Percentiles rank a stretch among this genome's conserved stretches.
phyloP scores from a whole-genome alignment of 2,888 invertebrate genomes.

The Anticlea derivata region DNA sequence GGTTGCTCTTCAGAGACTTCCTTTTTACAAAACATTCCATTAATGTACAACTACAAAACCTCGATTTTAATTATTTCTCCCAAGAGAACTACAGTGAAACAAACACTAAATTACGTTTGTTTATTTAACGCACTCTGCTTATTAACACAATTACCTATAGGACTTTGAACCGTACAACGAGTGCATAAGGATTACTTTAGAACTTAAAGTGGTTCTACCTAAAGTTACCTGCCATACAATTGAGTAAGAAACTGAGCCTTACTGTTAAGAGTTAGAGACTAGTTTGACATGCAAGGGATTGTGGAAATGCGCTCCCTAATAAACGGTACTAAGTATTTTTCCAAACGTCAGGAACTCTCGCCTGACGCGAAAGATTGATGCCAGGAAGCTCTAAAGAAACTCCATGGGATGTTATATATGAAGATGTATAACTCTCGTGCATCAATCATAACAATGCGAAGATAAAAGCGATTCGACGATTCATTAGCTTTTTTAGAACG shows the following conservation, averaged over 20 bases:
- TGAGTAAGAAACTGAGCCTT: constrained; percentile 3
- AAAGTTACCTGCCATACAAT: background rate
- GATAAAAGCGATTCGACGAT: constrained; percentile 25
- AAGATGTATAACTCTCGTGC: constrained; percentile 30
- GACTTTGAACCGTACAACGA: background rate
- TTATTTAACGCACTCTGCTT: background rate
- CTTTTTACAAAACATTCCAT: too few species aligned
- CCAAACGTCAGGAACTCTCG: constrained; percentile 36
- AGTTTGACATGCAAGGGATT: constrained; percentile 13
- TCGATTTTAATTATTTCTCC: constrained; percentile 1
- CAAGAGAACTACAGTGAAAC: constrained; percentile 11
- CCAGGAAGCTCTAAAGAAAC: constrained; percentile 24
- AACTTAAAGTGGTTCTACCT: background rate
- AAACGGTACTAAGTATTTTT: constrained; percentile 50
- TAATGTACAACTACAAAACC: too few species aligned
- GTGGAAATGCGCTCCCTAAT: constrained; percentile 33
- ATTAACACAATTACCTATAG: background rate
- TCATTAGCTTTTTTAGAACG: constrained; percentile 35
- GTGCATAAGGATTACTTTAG: constrained; percentile 2
- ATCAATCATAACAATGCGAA: constrained; percentile 35
- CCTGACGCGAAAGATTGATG: constrained; percentile 51
- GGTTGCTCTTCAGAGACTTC: too few species aligned
- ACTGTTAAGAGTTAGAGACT: background rate
- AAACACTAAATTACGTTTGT: constrained; percentile 5
- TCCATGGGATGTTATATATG: constrained; percentile 24